A percentile compares a stretch with the other conserved stretches of the same genome.
These are phyloP conservation scores for Thelaira solivaga DNA, from an alignment of 2,888 invertebrate genomes.

Conservation along the genomic window DNA sequence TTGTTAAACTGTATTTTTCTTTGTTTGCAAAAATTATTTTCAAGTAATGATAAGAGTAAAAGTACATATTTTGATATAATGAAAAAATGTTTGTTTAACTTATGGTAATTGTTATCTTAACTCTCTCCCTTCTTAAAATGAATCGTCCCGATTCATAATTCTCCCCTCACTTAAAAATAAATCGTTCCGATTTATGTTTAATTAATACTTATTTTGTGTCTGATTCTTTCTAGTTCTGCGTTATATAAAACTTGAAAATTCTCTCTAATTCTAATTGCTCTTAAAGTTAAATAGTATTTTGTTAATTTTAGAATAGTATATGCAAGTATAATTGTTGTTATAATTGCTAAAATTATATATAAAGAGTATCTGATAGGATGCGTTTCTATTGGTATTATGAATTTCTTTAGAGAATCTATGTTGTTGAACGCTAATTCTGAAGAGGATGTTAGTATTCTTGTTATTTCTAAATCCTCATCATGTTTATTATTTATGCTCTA, in stretches of 20 bases:
- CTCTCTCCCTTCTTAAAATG: background rate
- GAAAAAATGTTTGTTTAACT: too few relatives aligned
- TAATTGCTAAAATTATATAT: background rate
- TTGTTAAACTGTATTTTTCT: too few relatives aligned
- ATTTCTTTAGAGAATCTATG: background rate
- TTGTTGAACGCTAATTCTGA: background rate
- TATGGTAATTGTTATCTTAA: too few relatives aligned
- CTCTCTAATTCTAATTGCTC: background rate
- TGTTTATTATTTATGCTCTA: background rate
- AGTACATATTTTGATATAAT: too few relatives aligned
- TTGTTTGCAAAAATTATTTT: too few relatives aligned
- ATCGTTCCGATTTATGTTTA: background rate
- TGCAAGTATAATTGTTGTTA: background rate
- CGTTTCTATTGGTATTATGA: background rate
- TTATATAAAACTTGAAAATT: background rate
- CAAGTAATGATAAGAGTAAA: too few relatives aligned
- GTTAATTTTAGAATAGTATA: too few relatives aligned
- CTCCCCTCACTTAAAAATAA: background rate
- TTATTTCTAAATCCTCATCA: background rate
- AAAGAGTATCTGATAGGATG: background rate
- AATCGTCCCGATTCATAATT: background rate
- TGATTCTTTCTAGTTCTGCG: background rate
- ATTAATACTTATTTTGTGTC: background rate
- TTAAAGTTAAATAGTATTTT: background rate
- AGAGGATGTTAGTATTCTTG: background rate